A percentile compares a stretch with the other conserved stretches of the same genome.
Conservation (phyloP, 2,797 vertebrate genomes). For the Mormyrus proboscirostris region DNA sequence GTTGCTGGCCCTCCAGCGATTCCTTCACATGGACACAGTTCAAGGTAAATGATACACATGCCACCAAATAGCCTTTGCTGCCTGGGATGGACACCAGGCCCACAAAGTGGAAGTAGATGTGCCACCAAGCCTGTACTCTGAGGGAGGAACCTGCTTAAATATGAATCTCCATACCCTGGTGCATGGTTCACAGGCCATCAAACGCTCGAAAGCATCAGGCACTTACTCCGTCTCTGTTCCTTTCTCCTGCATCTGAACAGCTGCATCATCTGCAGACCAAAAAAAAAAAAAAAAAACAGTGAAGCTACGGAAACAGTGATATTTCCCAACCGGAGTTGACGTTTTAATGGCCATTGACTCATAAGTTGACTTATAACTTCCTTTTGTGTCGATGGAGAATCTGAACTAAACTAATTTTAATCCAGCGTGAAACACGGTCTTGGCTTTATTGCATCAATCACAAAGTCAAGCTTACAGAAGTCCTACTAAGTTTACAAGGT, state of each 20-base stretch:
- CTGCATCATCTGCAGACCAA: conserved; percentile 36
- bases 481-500: background rate
- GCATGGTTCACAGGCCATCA: background rate
- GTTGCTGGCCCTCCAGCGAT: background rate
- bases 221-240: conserved; percentile 48
- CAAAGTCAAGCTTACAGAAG: background rate
- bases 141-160: background rate
- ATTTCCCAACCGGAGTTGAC: background rate
- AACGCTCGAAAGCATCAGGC: background rate
- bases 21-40: background rate
- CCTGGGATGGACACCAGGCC: background rate
- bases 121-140: background rate
- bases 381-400: background rate
- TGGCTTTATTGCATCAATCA: background rate
- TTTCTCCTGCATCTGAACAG: conserved; percentile 35
- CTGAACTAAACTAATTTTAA: background rate
- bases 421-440: background rate
- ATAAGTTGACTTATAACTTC: background rate
- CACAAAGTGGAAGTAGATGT: background rate
- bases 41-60: background rate
- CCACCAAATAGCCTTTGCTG: background rate
- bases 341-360: background rate
- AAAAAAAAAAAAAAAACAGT: conserved; percentile 21
- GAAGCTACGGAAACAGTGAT: conserved; percentile 3
- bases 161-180: background rate